A percentile compares a stretch with the other conserved stretches of the same genome.
These are phyloP conservation scores for Galendromus occidentalis DNA, from an alignment of 1,140 invertebrate species.

Conservation along the genomic window DNA sequence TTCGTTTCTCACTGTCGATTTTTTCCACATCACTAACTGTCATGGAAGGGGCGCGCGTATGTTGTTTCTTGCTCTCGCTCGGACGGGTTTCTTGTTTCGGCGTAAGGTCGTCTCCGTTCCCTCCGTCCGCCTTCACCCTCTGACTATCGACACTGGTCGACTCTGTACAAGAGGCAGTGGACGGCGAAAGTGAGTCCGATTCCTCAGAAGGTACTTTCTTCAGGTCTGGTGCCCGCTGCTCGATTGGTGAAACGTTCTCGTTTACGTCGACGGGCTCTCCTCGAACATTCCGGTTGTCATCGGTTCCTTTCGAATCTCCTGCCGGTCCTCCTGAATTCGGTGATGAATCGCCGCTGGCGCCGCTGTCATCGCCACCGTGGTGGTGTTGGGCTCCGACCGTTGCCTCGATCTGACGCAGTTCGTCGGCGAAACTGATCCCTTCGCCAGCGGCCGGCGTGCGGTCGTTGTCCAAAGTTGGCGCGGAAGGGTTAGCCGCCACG, in stretches of 20 bases:
- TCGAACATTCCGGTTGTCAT: neutral
- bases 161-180: neutral
- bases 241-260: neutral
- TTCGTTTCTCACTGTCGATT: neutral
- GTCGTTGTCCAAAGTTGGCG: no score
- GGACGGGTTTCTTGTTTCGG: neutral
- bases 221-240: neutral
- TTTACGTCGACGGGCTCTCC: neutral
- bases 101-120: neutral
- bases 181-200: neutral
- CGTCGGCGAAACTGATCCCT: neutral
- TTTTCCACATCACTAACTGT: neutral
- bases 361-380: no score
- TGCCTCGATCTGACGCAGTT: neutral
- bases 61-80: neutral
- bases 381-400: neutral
- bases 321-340: neutral
- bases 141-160: conserved; percentile 7
- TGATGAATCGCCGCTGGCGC: neutral
- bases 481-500: no score
- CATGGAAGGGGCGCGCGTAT: neutral
- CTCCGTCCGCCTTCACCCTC: neutral
- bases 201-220: neutral
- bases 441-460: no score
- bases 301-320: neutral